Conservation (phyloP, 1,140 invertebrate genomes). For the Melanaphis sacchari region DNA sequence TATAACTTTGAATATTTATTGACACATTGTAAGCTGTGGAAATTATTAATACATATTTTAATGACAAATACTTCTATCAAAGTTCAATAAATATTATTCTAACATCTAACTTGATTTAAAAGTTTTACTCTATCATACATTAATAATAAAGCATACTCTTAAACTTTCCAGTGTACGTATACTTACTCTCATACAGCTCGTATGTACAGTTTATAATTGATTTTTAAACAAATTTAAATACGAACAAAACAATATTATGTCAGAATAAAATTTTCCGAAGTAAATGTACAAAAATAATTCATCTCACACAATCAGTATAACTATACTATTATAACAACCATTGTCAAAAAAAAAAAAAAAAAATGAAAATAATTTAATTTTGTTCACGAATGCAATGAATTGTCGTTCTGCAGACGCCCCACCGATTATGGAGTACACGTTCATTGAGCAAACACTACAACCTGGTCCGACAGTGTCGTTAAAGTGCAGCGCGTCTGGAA, state of each 20-base stretch:
- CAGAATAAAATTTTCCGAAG: background rate
- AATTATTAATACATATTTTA: slow-evolving; percentile 15
- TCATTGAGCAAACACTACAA: slow-evolving; percentile 83
- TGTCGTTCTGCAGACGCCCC: slow-evolving; percentile 74
- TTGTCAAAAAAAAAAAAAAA: too few relatives aligned
- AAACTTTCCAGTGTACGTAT: slow-evolving; percentile 36
- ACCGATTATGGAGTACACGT: slow-evolving; percentile 80
- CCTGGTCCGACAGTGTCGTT: slow-evolving; percentile 83
- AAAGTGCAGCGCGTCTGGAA: slow-evolving; percentile 84
- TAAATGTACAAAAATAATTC: background rate
- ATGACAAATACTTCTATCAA: background rate
- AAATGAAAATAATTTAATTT: background rate
- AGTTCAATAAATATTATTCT: background rate
- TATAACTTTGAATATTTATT: background rate
- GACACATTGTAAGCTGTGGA: background rate
- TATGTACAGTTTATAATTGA: background rate
- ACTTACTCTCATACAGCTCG: background rate
- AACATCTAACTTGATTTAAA: background rate
- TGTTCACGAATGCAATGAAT: background rate
- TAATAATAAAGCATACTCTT: background rate
- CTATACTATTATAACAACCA: background rate
- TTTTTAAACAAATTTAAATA: background rate
- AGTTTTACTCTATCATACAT: background rate
- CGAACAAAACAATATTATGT: background rate
- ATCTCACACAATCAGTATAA: background rate